Evolutionary conservation across 1,140 invertebrate species (phyloP).

Genomic region (Nebria ingens): DNA sequence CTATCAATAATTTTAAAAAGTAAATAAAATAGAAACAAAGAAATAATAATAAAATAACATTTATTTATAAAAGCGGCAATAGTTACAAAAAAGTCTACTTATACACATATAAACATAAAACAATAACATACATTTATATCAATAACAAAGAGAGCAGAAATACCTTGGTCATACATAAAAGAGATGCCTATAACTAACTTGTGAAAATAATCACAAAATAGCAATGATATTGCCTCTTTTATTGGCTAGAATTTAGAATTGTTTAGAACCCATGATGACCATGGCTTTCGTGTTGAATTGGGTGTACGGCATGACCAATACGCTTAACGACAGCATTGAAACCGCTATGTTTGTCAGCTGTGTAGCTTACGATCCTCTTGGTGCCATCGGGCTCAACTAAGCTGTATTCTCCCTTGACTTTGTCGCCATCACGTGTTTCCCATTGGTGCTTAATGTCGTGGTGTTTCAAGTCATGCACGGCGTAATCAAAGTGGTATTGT

Average conservation of each 20-base stretch:
- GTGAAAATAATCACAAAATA: background rate
- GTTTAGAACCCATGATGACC: background rate
- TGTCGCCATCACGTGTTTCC: constrained; percentile 45
- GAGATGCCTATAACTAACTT: too few relatives aligned
- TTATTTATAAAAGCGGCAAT: background rate
- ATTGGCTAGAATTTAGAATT: background rate
- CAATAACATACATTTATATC: constrained; percentile 6
- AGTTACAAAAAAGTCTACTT: constrained; percentile 1
- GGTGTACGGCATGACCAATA: constrained; percentile 22
- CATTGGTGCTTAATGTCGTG: constrained; percentile 42
- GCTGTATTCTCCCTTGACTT: constrained; percentile 49
- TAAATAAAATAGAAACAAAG: too few relatives aligned
- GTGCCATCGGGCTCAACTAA: constrained; percentile 47
- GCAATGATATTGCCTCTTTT: background rate
- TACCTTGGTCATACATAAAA: background rate
- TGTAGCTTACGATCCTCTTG: constrained; percentile 53
- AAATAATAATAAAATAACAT: constrained; percentile 2
- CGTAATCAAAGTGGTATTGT: constrained; percentile 37
- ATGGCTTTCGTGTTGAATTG: constrained; percentile 11
- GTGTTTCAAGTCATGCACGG: constrained; percentile 37
- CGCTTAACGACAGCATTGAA: constrained; percentile 45
- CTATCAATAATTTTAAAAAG: too few relatives aligned
- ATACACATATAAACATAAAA: background rate
- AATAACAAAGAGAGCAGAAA: background rate
- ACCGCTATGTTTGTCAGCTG: constrained; percentile 57